Conservation (phyloP, 2,888 invertebrate species). For the Tetragnatha montana region DNA sequence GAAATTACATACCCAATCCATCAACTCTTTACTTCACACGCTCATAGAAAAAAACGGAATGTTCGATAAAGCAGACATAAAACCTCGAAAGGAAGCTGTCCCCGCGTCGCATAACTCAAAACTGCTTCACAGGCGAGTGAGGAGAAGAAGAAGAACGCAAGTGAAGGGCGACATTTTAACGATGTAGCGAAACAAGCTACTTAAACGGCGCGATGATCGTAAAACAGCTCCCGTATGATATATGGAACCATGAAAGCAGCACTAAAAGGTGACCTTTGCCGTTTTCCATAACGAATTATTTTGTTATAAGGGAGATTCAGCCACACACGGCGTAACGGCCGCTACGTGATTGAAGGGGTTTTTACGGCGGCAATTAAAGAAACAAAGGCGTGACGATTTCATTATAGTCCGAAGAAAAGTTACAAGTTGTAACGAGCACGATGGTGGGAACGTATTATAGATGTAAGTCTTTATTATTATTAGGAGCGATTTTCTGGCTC, state of each 20-base stretch:
- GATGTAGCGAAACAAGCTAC: slow-evolving; percentile 23
- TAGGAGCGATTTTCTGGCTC: too few relatives aligned
- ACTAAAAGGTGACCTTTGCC: slow-evolving; percentile 63
- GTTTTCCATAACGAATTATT: slow-evolving; percentile 51
- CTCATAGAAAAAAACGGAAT: too few relatives aligned
- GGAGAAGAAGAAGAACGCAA: neutral
- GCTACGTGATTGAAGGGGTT: neutral
- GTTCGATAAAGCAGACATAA: neutral
- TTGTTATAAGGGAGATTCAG: slow-evolving; percentile 25
- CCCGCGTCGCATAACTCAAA: neutral
- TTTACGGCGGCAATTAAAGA: slow-evolving; percentile 3
- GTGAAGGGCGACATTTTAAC: slow-evolving; percentile 44
- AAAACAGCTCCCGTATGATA: slow-evolving; percentile 57
- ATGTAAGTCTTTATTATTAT: too few relatives aligned
- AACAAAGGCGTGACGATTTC: slow-evolving; percentile 8
- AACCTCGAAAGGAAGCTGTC: neutral
- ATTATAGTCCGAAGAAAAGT: neutral
- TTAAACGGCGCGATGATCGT: slow-evolving; percentile 44
- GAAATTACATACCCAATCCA: too few relatives aligned
- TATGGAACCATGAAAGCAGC: slow-evolving; percentile 37
- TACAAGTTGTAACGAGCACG: neutral
- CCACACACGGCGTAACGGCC: neutral
- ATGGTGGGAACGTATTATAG: neutral
- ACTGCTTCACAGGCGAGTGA: neutral
- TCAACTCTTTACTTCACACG: too few relatives aligned